These are phyloP conservation scores for Trichogramma evanescens DNA, from an alignment of 2,888 invertebrate species.

Conservation along the genomic window DNA sequence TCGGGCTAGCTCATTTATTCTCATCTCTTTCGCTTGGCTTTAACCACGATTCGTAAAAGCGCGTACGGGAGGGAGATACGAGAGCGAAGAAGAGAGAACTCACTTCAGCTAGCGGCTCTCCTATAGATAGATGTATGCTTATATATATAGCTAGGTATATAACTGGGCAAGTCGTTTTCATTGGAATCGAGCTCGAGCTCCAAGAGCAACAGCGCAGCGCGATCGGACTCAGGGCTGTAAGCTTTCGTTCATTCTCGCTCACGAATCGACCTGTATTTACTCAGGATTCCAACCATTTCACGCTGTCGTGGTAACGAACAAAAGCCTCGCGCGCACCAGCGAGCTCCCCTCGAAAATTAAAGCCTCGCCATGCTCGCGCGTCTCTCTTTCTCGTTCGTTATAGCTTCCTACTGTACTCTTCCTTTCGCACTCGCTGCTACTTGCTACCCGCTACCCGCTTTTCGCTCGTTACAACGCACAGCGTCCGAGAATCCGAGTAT, in stretches of 20 bases:
- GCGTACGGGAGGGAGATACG: conserved; percentile 8
- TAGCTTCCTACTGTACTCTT: neutral
- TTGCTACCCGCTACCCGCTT: neutral
- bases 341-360: conserved; percentile 20
- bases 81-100: conserved; percentile 8
- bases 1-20: conserved; percentile 1
- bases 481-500: no score
- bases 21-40: conserved; percentile 4
- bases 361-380: conserved; percentile 1
- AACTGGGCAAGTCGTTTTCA: conserved; percentile 24
- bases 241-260: conserved; percentile 10
- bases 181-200: conserved; percentile 31
- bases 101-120: neutral
- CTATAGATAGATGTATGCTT: neutral
- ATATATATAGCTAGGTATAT: neutral
- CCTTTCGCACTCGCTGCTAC: neutral
- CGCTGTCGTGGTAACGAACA: conserved; percentile 20
- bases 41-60: conserved; percentile 16
- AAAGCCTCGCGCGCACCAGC: conserved; percentile 10
- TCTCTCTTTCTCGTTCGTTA: conserved; percentile 3
- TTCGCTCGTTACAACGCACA: neutral
- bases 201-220: conserved; percentile 23
- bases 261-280: conserved; percentile 20
- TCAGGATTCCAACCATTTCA: conserved; percentile 16
- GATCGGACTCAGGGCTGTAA: no score